Evolutionary conservation across 2,888 invertebrate genomes (phyloP), one percentile per base, ranked within the genome.

Genomic region (Argyra leucocephala): DNA sequence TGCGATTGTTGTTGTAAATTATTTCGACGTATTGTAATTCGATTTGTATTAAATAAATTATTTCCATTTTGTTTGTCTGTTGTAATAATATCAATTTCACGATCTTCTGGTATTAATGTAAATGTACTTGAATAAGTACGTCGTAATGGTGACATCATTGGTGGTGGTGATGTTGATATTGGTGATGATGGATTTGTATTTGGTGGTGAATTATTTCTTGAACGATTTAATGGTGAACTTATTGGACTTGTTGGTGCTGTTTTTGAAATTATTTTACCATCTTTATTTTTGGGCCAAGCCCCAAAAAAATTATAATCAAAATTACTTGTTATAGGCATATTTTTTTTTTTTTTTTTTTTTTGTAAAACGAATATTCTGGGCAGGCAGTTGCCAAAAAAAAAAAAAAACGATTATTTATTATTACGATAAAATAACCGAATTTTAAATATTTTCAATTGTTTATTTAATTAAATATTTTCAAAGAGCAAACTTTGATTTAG

Each of bases 41-140:
- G 48, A 48, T 48, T 48, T 48, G 48, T 18, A 48, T 48, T 48
- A 48, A 48, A 48, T 48, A n/a, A 18, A 48, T 48, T 37, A 37
- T 26, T 57, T 65, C 48, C 48, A n/a, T 48, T 48, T 48, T 15
- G 3, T 6, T 61, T 18, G 7, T 60, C 21, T n/a, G 22, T 63
- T n/a, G 66, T 65, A 26, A 67, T 69, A 2, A 71, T 67, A 57
- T 71, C 69, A 24, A 85, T 80, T 71, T 87, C 80, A 65, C 84
- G 80, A 72, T 87, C 84, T 75, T 86, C 84, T 62, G 84, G 83
- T 72, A 86, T 83, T 64, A 86, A 77, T 9, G 83, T 84, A 71
- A 85, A 83, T 7, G 83, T 81, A 22, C 84, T 83, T 12, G 86
- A 82, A 74, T 86, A 81, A 62, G 85, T 81, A 2, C 83, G 76